Conservation (phyloP, 30 jellyfish, hydroid and myxozoan genomes). For the Cassiopea andromeda region DNA sequence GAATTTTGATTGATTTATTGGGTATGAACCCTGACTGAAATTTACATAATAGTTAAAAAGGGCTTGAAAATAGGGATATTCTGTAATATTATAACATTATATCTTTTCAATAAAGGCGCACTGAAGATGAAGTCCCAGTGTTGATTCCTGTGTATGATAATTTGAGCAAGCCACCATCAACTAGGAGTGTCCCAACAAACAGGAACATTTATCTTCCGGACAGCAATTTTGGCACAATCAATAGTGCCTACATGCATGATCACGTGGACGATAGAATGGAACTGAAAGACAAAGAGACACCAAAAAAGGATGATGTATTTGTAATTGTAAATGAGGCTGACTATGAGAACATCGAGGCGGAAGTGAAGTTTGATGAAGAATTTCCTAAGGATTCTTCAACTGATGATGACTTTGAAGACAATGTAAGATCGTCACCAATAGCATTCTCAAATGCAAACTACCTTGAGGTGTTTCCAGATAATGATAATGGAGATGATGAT, state of each 20-base stretch:
- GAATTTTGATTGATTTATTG: too few relatives aligned
- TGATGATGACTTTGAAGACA: conserved; percentile 24
- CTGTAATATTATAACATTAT: background rate
- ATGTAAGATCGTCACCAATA: conserved; percentile 3
- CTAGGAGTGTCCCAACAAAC: conserved; percentile 84
- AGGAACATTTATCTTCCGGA: conserved; percentile 88
- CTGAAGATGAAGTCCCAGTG: conserved; percentile 30
- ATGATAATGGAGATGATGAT: too few relatives aligned
- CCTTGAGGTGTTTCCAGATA: background rate
- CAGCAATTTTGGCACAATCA: conserved; percentile 63
- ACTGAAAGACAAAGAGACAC: conserved; percentile 48
- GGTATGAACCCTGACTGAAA: too few relatives aligned
- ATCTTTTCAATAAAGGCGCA: conserved; percentile 19
- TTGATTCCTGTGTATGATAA: conserved; percentile 83
- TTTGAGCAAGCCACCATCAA: conserved; percentile 85
- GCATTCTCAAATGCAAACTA: background rate
- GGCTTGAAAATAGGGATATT: too few relatives aligned
- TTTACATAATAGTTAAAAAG: too few relatives aligned
- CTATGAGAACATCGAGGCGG: conserved; percentile 19
- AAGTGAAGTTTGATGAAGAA: conserved; percentile 27
- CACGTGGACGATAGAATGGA: too few relatives aligned
- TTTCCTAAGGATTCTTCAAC: conserved; percentile 48
- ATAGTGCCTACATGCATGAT: conserved; percentile 72
- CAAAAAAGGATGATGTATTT: conserved; percentile 12
- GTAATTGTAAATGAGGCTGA: background rate